Percentiles rank a stretch among this genome's conserved stretches.
Conservation (phyloP, 2,888 invertebrate genomes). For the Cephus rjabovi region DNA sequence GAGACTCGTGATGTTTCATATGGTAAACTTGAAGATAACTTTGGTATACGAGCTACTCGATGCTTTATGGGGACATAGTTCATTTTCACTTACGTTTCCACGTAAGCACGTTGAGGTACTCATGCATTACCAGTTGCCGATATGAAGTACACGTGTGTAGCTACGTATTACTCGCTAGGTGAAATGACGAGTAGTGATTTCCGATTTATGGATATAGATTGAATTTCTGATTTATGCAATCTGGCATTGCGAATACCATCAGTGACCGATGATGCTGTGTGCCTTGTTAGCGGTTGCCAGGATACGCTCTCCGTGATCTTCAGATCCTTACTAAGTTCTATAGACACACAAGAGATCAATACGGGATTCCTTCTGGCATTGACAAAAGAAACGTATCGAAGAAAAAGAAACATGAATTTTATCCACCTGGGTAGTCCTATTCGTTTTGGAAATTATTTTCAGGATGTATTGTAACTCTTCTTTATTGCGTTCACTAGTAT, state of each 20-base stretch:
- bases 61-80: background rate
- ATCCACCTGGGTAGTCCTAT: background rate
- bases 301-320: background rate
- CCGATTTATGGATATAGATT: background rate
- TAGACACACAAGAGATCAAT: background rate
- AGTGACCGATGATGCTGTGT: background rate
- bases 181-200: background rate
- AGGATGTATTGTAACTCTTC: background rate
- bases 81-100: background rate
- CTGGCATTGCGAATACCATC: background rate
- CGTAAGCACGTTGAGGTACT: background rate
- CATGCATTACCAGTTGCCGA: background rate
- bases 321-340: background rate
- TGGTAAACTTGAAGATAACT: background rate
- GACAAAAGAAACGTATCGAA: background rate
- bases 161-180: background rate
- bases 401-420: background rate
- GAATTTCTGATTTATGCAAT: slow-evolving; percentile 29
- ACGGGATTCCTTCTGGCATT: background rate
- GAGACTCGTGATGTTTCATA: background rate
- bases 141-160: background rate
- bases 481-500: background rate
- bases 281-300: background rate
- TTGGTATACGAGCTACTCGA: background rate
- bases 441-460: background rate